Base-by-base conservation (phyloP, 2,888 invertebrate species). In the Acutogordius australiensis region DNA sequence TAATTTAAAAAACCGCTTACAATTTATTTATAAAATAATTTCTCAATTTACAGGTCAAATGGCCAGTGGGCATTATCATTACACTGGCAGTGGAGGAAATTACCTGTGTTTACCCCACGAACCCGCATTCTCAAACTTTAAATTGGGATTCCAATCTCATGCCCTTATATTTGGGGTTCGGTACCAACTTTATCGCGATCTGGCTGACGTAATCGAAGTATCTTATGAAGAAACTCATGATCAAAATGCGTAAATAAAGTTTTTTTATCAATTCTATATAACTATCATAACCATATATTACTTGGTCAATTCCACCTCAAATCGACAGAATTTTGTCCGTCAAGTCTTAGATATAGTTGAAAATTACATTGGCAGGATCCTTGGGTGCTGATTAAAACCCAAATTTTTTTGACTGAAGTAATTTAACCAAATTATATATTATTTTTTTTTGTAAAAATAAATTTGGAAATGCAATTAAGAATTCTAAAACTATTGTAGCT, bases 31-130 rank as follows among this genome's bases (percentile, higher is more conserved):
- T 13, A 37, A 8, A 37, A 37, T 37, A 37, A 37, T 37, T 13
- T 37, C 8, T 37, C 18, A 13, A 13, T 51, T n/a, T 21, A n/a
- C 29, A 57, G 58, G 58, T 4, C 58, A 57, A 8, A 57, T 57
- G 28, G 58, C 58, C 4, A 57, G 58, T 29, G 58, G 58, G 4
- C 58, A 57, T 30, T 57, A 57, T 26, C 58, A 57, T 30, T 57
- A 57, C 29, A 29, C 29, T 18, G 58, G 58, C 4, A 57, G 58
- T 57, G 58, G 58, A 18, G 58, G 58, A 4, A 57, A 57, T 30
- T 57, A 57, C 23, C 8, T 57, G 58, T 57, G 58, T 23, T 8
- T 57, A 29, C 58, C 58, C 28, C 13, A 57, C 29, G 4, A 4
- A 8, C 58, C 58, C 29, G 29, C 27, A 30, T 57, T 29, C 23